Conservation (phyloP, 2,113 vertebrate species). For the Crotalus tigris region DNA sequence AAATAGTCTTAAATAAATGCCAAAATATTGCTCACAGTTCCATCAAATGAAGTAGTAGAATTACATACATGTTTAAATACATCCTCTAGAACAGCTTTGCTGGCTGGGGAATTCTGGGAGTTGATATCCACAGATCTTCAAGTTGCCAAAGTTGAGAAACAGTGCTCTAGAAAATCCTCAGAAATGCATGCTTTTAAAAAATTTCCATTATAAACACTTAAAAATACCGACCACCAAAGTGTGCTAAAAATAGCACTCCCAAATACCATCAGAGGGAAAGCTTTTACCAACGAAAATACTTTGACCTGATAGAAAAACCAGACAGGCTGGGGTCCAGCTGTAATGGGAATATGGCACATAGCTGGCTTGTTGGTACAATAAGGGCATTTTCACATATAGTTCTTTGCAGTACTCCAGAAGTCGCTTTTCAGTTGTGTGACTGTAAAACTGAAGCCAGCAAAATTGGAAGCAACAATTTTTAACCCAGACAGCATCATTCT, state of each 20-base stretch:
- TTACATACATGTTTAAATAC: background rate
- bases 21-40: background rate
- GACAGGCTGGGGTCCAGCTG: background rate
- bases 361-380: background rate
- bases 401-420: background rate
- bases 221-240: background rate
- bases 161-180: background rate
- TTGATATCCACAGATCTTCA: background rate
- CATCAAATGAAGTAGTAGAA: background rate
- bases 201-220: background rate
- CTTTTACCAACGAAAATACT: background rate
- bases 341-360: background rate
- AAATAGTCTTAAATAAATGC: background rate
- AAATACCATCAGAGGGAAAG: background rate
- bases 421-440: background rate
- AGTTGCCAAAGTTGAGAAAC: background rate
- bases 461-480: background rate
- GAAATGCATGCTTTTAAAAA: background rate
- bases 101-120: background rate
- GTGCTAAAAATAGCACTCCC: background rate
- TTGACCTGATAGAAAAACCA: background rate
- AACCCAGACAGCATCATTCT: background rate
- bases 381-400: background rate
- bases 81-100: background rate
- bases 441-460: background rate